A percentile compares a stretch with the other conserved stretches of the same genome.
phyloP scores from a whole-genome alignment of 2,797 vertebrate species.

The Coccyzus lansbergi region DNA sequence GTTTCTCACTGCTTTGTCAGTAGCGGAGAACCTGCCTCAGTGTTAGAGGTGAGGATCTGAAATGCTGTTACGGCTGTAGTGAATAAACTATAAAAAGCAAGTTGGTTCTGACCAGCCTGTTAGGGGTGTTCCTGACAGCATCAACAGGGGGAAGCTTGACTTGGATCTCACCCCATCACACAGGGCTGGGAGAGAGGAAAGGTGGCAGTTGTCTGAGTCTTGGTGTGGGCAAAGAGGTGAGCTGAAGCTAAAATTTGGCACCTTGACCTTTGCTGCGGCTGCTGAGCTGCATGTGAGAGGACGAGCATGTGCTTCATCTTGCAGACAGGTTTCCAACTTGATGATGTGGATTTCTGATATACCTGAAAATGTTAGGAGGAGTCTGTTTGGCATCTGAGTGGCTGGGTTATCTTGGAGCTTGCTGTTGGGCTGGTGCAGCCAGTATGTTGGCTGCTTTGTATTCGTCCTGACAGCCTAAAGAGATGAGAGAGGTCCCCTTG shows the following conservation, averaged over 20 bases:
- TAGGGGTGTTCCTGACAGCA: not conserved
- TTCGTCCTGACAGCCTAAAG: not conserved
- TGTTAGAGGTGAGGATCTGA: not conserved
- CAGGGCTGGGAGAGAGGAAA: not conserved
- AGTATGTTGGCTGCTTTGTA: not conserved
- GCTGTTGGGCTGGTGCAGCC: not conserved
- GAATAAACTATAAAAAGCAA: not conserved
- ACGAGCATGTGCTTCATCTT: rapidly evolving
- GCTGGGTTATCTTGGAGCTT: not conserved
- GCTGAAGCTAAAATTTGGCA: not conserved
- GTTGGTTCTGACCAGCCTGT: not conserved
- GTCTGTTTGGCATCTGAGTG: not conserved
- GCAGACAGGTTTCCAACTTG: not conserved
- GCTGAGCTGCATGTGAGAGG: not conserved
- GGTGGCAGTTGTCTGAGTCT: not conserved
- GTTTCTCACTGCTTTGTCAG: not conserved
- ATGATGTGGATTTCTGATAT: not conserved
- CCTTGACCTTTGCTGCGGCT: not conserved
- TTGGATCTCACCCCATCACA: not conserved
- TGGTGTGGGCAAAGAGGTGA: not conserved
- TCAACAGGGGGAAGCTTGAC: not conserved
- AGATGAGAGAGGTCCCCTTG: not conserved
- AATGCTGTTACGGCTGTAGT: not conserved
- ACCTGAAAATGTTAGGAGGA: not conserved
- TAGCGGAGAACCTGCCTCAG: not conserved